Base-by-base conservation (phyloP, 2,113 vertebrate species). In the Ptychochromis oligacanthus region DNA sequence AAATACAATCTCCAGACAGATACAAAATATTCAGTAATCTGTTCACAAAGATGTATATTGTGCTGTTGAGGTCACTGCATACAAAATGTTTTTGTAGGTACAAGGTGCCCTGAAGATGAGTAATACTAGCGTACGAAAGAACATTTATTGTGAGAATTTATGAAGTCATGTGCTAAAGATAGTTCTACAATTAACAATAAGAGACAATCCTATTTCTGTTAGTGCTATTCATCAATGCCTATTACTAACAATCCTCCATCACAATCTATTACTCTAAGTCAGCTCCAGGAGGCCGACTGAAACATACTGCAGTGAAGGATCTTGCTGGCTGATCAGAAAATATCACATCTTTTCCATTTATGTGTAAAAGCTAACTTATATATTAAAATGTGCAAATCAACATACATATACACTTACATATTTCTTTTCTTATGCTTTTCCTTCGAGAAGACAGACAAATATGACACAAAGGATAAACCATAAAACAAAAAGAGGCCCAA, bases 371-470 rank as follows among this genome's bases (percentile, higher is more conserved):
- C 84, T 85, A 93, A 81, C 89, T 83, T 78, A 94, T 93, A 95
- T 93, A 92, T 94, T 95, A 95, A 94, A 87, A 84, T 95, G 95
- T 96, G 95, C 96, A 96, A 96, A 95, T 94, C 74, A 86, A 93
- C 82, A 83, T 82, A 79, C 56, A 87, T 88, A 87, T 90, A 92
- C 85, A 87, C 20, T 57, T 84, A 60, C 40, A 84, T 15, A 83
- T 85, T 79, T 62, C 13, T 88, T 10, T 72, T 77, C 77, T 60
- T 57, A 57, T 65, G 11, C 22, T 12, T 67, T 70, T 84, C 67
- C 77, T 84, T 85, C 57, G 36, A 65, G 59, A 81, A 65, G 26
- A 72, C 26, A 58, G 28, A 72, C 49, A 6, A 54, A 81, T 4
- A 6, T 6, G 59, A 75, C 56, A 12, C 4, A 20, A 6, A 61